Conservation (phyloP, 1,140 invertebrate genomes). For the Adoxophyes honmai region DNA sequence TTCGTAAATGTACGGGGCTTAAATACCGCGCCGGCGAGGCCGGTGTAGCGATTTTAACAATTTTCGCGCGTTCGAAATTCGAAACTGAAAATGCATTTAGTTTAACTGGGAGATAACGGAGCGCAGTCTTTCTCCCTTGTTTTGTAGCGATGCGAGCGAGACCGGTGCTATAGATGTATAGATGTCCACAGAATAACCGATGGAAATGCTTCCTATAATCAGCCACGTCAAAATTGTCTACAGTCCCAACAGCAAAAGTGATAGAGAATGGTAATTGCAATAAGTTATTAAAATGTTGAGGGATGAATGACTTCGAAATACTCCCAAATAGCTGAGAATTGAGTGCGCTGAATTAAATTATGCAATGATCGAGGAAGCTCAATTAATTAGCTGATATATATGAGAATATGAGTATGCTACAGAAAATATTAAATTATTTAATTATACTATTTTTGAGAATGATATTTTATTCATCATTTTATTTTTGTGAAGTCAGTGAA, state of each 20-base stretch:
- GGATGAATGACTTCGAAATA: neutral
- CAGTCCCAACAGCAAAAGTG: neutral
- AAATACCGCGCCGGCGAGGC: constrained; percentile 17
- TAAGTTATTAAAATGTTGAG: neutral
- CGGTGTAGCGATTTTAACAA: constrained; percentile 11
- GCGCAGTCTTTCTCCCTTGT: neutral
- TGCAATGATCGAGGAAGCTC: neutral
- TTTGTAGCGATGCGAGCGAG: neutral
- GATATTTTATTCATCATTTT: no score
- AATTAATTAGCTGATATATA: constrained; percentile 10
- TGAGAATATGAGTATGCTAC: no score
- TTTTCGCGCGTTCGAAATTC: constrained; percentile 9
- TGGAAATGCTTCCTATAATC: no score
- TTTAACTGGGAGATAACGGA: neutral
- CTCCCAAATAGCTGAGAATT: neutral
- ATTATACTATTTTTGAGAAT: no score
- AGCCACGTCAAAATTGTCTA: neutral
- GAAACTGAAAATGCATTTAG: constrained; percentile 15
- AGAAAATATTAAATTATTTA: no score
- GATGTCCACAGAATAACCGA: no score
- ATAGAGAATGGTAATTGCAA: neutral
- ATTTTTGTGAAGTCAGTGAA: no score
- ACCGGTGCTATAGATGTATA: no score
- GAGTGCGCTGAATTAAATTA: neutral
- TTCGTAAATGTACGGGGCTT: constrained; percentile 14